Percentiles rank a stretch among this genome's conserved stretches.
These are phyloP conservation scores for Dexiosoma caninum DNA, from an alignment of 2,888 invertebrate genomes.

Conservation along the genomic window DNA sequence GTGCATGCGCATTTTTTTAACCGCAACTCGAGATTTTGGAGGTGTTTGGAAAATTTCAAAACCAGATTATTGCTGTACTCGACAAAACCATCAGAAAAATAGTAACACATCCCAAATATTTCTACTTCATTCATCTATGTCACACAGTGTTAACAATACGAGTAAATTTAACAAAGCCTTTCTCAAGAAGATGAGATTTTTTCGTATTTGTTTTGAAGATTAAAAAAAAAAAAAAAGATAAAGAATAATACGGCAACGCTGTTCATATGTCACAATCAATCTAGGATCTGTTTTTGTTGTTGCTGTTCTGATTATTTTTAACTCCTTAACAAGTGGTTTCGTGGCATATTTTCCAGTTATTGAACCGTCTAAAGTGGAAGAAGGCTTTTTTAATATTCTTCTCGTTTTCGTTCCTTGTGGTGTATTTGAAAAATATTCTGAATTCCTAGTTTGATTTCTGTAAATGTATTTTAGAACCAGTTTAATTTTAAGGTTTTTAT, in stretches of 20 bases:
- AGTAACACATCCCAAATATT: too few relatives aligned
- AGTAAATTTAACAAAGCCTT: too few relatives aligned
- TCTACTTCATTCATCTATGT: too few relatives aligned
- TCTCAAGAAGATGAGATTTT: too few relatives aligned
- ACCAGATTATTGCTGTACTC: too few relatives aligned
- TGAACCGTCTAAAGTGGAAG: slow-evolving; percentile 14
- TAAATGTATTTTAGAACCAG: slow-evolving; percentile 42
- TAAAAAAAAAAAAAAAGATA: too few relatives aligned
- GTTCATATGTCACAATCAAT: slow-evolving; percentile 10
- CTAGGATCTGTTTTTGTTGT: slow-evolving; percentile 25
- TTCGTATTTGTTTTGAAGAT: too few relatives aligned
- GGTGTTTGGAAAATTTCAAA: too few relatives aligned
- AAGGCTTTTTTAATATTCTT: not conserved
- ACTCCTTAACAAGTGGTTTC: slow-evolving; percentile 39
- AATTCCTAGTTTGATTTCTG: slow-evolving; percentile 14
- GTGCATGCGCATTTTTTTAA: too few relatives aligned
- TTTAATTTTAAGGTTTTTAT: slow-evolving; percentile 27
- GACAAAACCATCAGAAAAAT: too few relatives aligned
- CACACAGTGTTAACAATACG: too few relatives aligned
- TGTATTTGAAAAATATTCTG: slow-evolving; percentile 34
- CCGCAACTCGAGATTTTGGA: too few relatives aligned
- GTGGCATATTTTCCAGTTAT: slow-evolving; percentile 31
- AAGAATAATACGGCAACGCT: not conserved
- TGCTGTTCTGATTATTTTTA: not conserved
- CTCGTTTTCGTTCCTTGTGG: not conserved